Percentiles rank a stretch among this genome's conserved stretches.
Evolutionary conservation across 2,888 invertebrate species (phyloP).

Genomic region (Cerceris ruficornis): DNA sequence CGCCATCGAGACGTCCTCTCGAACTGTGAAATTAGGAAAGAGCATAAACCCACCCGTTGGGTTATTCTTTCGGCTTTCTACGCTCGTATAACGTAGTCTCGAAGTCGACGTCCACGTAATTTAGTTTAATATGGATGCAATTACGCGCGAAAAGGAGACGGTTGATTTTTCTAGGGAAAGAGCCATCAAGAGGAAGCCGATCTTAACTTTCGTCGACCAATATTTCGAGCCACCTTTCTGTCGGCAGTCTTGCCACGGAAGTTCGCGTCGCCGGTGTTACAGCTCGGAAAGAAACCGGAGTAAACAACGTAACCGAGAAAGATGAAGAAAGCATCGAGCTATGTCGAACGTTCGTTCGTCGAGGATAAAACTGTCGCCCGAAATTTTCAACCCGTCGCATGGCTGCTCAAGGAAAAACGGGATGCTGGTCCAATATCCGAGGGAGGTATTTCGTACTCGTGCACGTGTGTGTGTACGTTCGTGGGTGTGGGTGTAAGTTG

Average conservation of each 20-base stretch:
- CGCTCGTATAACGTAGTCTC: not conserved
- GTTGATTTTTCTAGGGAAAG: conserved; percentile 13
- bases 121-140: conserved; percentile 72
- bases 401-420: not conserved
- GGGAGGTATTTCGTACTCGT: too few relatives aligned
- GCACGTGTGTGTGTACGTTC: too few relatives aligned
- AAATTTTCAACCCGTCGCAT: conserved; percentile 9
- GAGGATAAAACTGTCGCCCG: not conserved
- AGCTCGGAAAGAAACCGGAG: too few relatives aligned
- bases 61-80: conserved; percentile 1
- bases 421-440: too few relatives aligned
- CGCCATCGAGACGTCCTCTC: conserved; percentile 40
- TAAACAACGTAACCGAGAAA: too few relatives aligned
- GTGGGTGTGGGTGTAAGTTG: too few relatives aligned
- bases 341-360: too few relatives aligned
- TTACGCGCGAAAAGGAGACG: conserved; percentile 42
- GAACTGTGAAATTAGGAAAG: conserved; percentile 39
- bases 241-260: too few relatives aligned
- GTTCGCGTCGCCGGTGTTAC: too few relatives aligned
- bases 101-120: conserved; percentile 61
- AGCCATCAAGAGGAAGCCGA: not conserved
- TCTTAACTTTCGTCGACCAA: conserved; percentile 15
- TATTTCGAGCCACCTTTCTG: not conserved
- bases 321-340: not conserved
- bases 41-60: conserved; percentile 26